A percentile compares a stretch with the other conserved stretches of the same genome.
Conservation (phyloP, 2,113 vertebrate genomes). For the Datnioides undecimradiatus region DNA sequence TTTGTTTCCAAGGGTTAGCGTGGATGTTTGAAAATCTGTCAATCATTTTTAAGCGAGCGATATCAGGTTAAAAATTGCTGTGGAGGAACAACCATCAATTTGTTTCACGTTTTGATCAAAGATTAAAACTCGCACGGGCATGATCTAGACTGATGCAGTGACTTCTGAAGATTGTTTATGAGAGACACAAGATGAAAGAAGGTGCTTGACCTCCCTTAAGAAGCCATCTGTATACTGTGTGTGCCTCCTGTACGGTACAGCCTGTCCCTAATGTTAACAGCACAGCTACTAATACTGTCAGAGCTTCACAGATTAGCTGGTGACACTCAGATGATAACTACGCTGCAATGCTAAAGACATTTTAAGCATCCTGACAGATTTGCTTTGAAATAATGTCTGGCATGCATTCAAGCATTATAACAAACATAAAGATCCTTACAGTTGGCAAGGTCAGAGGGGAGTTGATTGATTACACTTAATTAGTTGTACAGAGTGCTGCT, state of each 20-base stretch:
- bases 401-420: too few species aligned
- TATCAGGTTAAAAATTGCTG: neutral
- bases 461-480: conserved; percentile 17
- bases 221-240: conserved; percentile 22
- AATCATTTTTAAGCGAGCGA: neutral
- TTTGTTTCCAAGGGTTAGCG: neutral
- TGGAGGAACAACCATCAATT: neutral
- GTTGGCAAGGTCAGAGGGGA: neutral
- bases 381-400: neutral
- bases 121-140: neutral
- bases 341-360: neutral
- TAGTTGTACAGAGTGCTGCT: neutral
- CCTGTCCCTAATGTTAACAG: conserved; percentile 27
- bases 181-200: conserved; percentile 13
- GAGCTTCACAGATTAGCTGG: conserved; percentile 24
- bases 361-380: conserved; percentile 7
- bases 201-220: conserved; percentile 38
- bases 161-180: conserved; percentile 21
- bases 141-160: neutral
- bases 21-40: neutral
- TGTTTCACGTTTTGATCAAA: neutral
- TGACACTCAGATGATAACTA: conserved; percentile 3
- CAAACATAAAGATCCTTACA: neutral
- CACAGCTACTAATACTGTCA: conserved; percentile 9
- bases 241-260: conserved; percentile 35